Evolutionary conservation across 1,140 invertebrate genomes (phyloP), one percentile per base, ranked within the genome.

Genomic region (Spodoptera litura): DNA sequence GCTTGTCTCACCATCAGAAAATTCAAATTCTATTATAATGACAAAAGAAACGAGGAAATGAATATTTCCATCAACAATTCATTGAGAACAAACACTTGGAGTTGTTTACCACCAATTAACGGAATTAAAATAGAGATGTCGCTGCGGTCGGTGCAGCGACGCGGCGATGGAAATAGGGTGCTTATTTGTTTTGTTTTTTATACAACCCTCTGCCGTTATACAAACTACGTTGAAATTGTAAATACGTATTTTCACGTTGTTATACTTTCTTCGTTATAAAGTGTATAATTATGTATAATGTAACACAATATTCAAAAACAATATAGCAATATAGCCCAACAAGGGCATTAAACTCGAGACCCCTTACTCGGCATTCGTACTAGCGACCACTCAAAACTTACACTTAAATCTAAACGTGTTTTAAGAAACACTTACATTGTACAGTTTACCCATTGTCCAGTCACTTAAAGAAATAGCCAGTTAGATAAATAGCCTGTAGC

Each of bases 51-150:
- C 13, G 9, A 8, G 11, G 20, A 58, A 58, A 20, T 25, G 15
- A 8, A 25, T 9, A 62, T 44, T 44, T 44, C 13, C 4, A 44
- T 15, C 12, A 62, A 3, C 13, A 62, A 62, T 8, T 38, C 59
- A 62, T 31, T 38, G 31, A 15, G 59, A n/a, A n/a, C 31, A 66
- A 66, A 49, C 38, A 66, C 62, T 66, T 25, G 38, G 38, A 66
- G 3, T 66, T 66, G 62, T 66, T 66, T 66, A 66, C 62, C 62
- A 66, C 31, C 62, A 66, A 66, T 66, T 66, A 66, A 66, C 49
- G 49, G 15, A 49, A 66, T 15, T 66, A 38, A 13, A 44, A 44
- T 44, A 44, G 38, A 44, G 38, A 44, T 44, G 38, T 44, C 38
- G 38, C 38, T 10, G 8, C 38, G 6, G 38, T 44, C 38, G 38